Base-by-base conservation (phyloP, 2,113 vertebrate genomes). In the Oreochromis spilurus region DNA sequence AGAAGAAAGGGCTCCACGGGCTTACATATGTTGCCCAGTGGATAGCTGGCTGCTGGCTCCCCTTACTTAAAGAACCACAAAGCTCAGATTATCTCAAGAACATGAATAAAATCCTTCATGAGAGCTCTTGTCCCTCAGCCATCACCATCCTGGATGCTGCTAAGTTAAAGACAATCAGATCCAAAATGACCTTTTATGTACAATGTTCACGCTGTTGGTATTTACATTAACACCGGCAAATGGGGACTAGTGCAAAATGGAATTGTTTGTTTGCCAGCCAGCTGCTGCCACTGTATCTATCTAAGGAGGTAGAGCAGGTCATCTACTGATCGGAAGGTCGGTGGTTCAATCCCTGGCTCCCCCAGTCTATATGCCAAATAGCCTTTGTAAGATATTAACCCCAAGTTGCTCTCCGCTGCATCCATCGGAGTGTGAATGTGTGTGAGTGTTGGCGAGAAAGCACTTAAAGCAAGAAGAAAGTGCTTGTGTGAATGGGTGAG, bases 391-490 rank as follows among this genome's bases (percentile, higher is more conserved):
- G 31, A 36, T 1, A 60, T 31, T 10, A 34, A 1, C 58, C 9
- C 58, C 9, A 62, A 0, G 0, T 60, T 34, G 57, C 57, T 60
- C 29, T 60, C 1, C 0, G 55, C 17, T 31, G 26, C 57, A 26
- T 60, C 57, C 57, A 60, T 31, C 26, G 29, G 24, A 14, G 57
- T 17, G 1, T 58, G 26, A 21, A 53, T 53, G 45, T 50, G 16
- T 50, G 16, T 50, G 48, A 0, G 9, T 58, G 0, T 11, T 6
- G 34, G 58, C 29, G 19, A 36, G 3, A 62, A 62, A 62, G 16
- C 58, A 36, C 58, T 62, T 62, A 36, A 36, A 62, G 31, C 31
- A 36, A 62, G 58, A 36, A 36, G 17, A 36, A 62, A 62, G 17
- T 36, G 58, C 58, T 62, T 62, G 58, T 36, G 58, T 43, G 40